Percentiles rank a stretch among this genome's conserved stretches.
Evolutionary conservation across 2,797 vertebrate genomes (phyloP).

Genomic region (Atherinosoma microstoma): DNA sequence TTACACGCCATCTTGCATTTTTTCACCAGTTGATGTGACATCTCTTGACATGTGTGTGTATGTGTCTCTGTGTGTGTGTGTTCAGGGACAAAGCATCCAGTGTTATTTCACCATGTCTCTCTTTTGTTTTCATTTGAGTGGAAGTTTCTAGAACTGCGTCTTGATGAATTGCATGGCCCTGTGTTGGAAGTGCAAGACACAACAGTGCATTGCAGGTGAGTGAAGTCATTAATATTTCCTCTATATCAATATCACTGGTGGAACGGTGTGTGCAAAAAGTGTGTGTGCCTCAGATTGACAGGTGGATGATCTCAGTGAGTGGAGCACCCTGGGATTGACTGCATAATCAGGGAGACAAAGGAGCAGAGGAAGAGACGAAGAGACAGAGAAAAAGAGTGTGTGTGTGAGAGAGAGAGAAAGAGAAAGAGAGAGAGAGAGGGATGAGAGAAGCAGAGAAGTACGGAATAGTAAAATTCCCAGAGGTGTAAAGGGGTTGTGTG

Average conservation of each 20-base stretch:
- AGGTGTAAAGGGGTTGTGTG: constrained; percentile 83
- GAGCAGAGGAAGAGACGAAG: constrained; percentile 83
- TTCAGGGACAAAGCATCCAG: constrained; percentile 62
- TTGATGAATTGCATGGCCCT: constrained; percentile 79
- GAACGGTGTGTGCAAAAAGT: constrained; percentile 67
- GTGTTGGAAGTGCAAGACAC: constrained; percentile 80
- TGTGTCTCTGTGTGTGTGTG: constrained; percentile 39
- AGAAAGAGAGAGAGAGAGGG: constrained; percentile 68
- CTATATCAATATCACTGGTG: constrained; percentile 81
- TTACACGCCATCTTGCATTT: constrained; percentile 70
- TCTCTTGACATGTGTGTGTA: constrained; percentile 40
- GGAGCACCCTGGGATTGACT: constrained; percentile 87
- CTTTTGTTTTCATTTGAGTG: constrained; percentile 37
- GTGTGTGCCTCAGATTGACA: constrained; percentile 82
- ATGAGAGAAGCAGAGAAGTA: constrained; percentile 84
- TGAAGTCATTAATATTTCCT: constrained; percentile 83
- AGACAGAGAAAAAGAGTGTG: constrained; percentile 55
- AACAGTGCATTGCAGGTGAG: constrained; percentile 79
- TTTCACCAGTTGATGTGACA: constrained; percentile 59
- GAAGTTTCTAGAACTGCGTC: constrained; percentile 73
- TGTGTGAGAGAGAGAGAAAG: constrained; percentile 20
- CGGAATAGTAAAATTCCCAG: constrained; percentile 87
- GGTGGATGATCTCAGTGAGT: constrained; percentile 86
- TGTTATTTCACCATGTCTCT: constrained; percentile 67
- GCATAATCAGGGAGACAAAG: constrained; percentile 89